These are phyloP conservation scores for Hipparchia sbordonii DNA, from an alignment of 2,888 invertebrate species.

Conservation along the genomic window DNA sequence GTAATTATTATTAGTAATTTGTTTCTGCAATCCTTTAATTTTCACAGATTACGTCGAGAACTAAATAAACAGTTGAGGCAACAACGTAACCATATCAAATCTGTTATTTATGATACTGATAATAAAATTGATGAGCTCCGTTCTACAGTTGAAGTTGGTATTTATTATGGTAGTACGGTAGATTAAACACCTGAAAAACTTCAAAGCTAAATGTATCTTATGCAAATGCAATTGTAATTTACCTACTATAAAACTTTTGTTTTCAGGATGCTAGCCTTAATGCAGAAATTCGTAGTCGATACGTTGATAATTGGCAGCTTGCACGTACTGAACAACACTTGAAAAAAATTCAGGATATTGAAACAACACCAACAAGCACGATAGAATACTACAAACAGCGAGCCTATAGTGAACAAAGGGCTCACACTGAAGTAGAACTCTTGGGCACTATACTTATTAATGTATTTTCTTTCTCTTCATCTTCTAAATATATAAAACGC, in stretches of 20 bases:
- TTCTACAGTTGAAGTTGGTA: constrained; percentile 57
- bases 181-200: too few relatives aligned
- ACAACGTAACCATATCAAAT: constrained; percentile 61
- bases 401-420: constrained; percentile 60
- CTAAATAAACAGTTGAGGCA: constrained; percentile 57
- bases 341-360: constrained; percentile 49
- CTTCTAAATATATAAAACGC: too few relatives aligned
- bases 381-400: constrained; percentile 58
- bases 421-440: constrained; percentile 66
- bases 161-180: background rate
- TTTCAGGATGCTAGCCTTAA: constrained; percentile 54
- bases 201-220: too few relatives aligned
- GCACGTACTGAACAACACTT: constrained; percentile 66
- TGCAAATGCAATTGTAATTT: background rate
- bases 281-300: constrained; percentile 57
- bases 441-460: constrained; percentile 58
- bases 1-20: too few relatives aligned
- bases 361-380: constrained; percentile 44
- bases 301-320: constrained; percentile 61
- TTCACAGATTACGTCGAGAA: constrained; percentile 53
- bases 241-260: background rate
- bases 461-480: constrained; percentile 44
- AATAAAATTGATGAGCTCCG: constrained; percentile 53
- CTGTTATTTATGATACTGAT: constrained; percentile 60
- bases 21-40: constrained; percentile 1